A percentile compares a stretch with the other conserved stretches of the same genome.
Evolutionary conservation across 2,797 vertebrate genomes (phyloP).

Genomic region (Pseudotriccus pelzelni): DNA sequence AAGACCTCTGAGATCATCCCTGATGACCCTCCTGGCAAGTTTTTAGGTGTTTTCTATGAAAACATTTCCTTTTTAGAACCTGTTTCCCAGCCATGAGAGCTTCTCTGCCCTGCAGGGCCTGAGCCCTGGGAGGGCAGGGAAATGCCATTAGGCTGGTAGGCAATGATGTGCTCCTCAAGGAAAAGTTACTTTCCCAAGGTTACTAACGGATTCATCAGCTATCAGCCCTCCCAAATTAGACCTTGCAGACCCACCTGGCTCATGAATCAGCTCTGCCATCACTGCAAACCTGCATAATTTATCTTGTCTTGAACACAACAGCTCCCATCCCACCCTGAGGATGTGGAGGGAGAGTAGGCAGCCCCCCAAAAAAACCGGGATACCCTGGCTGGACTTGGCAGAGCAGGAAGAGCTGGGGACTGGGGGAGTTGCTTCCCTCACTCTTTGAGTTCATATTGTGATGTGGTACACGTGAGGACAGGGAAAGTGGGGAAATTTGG

Average conservation of each 20-base stretch:
- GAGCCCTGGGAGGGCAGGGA: not conserved
- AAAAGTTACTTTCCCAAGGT: not conserved
- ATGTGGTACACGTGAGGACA: fast-evolving
- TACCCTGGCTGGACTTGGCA: not conserved
- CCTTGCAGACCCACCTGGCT: not conserved
- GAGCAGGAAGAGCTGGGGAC: not conserved
- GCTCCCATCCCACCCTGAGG: not conserved
- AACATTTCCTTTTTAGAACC: not conserved
- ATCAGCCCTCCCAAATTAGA: constrained; percentile 35
- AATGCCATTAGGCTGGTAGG: not conserved
- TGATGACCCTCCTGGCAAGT: not conserved
- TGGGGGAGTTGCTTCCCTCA: not conserved
- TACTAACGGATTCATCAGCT: not conserved
- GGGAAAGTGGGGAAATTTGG: not conserved
- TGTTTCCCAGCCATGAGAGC: not conserved
- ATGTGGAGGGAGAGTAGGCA: not conserved
- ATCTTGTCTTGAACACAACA: not conserved
- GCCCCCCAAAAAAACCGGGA: not conserved
- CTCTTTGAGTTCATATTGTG: not conserved
- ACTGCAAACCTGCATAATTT: not conserved
- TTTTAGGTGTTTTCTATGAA: not conserved
- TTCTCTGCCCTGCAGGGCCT: not conserved
- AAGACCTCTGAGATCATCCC: not conserved
- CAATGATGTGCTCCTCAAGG: not conserved
- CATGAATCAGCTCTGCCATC: constrained; percentile 44